Percentiles rank a stretch among this genome's conserved stretches.
phyloP scores from a whole-genome alignment of 2,113 vertebrate species.

The Sisor rabdophorus region DNA sequence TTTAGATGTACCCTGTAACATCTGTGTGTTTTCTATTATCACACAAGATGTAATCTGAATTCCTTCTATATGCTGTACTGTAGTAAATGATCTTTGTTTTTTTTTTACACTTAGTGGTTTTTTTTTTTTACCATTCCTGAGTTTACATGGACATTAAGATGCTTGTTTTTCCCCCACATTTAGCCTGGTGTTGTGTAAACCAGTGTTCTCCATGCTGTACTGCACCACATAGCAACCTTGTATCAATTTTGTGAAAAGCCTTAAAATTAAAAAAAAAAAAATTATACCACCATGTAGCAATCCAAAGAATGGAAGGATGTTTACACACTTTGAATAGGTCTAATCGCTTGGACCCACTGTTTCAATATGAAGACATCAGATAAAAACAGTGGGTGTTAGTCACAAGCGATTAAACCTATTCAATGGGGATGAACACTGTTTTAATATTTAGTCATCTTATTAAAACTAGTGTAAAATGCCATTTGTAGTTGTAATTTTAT shows the following conservation, averaged over 20 bases:
- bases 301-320: not conserved
- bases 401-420: no score
- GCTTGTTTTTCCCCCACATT: not conserved
- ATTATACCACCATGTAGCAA: not conserved
- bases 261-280: no score
- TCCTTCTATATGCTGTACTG: no score
- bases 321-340: not conserved
- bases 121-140: not conserved
- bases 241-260: not conserved
- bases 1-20: not conserved
- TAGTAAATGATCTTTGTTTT: no score
- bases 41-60: no score
- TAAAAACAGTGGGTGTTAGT: no score
- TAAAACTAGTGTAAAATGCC: not conserved
- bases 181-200: not conserved
- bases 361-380: not conserved
- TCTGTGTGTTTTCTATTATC: not conserved
- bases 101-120: not conserved
- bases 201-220: not conserved
- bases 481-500: not conserved
- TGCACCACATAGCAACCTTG: not conserved
- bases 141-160: not conserved
- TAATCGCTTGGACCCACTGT: not conserved
- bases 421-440: no score
- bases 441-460: not conserved